A percentile compares a stretch with the other conserved stretches of the same genome.
Evolutionary conservation across 2,797 vertebrate species (phyloP).

Genomic region (Eutrigla gurnardus): DNA sequence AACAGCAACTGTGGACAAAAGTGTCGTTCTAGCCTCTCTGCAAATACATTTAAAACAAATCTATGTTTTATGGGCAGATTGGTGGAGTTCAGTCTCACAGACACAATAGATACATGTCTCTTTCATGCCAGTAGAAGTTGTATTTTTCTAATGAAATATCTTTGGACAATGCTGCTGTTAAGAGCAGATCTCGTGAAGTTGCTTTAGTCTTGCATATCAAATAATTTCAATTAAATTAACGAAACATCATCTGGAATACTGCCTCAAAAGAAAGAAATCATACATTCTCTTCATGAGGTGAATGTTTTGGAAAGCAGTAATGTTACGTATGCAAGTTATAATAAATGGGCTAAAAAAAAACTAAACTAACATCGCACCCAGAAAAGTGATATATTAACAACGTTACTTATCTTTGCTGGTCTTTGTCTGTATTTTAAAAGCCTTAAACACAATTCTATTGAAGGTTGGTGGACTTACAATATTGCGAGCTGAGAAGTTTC

Average conservation of each 20-base stretch:
- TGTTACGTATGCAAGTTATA: conserved; percentile 8
- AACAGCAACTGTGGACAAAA: background rate
- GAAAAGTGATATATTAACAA: conserved; percentile 10
- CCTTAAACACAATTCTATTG: background rate
- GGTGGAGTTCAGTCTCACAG: background rate
- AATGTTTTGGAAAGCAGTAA: conserved; percentile 10
- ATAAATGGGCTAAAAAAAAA: conserved; percentile 50
- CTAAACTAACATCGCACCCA: background rate
- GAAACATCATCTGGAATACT: conserved; percentile 1
- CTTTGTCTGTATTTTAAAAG: conserved; percentile 5
- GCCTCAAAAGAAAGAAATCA: background rate
- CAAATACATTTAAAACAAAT: background rate
- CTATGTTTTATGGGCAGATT: conserved; percentile 4
- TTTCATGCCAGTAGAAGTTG: background rate
- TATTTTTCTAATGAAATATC: background rate
- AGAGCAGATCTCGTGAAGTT: background rate
- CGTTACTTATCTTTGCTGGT: background rate
- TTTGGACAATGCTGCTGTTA: background rate
- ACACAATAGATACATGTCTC: background rate
- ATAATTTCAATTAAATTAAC: background rate
- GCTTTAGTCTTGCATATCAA: background rate
- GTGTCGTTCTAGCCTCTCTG: background rate
- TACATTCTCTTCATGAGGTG: background rate
- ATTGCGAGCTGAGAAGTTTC: conserved; percentile 96
- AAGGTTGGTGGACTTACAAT: conserved; percentile 87